Base-by-base conservation (phyloP, 2,797 vertebrate species). In the Poeciliopsis turneri region DNA sequence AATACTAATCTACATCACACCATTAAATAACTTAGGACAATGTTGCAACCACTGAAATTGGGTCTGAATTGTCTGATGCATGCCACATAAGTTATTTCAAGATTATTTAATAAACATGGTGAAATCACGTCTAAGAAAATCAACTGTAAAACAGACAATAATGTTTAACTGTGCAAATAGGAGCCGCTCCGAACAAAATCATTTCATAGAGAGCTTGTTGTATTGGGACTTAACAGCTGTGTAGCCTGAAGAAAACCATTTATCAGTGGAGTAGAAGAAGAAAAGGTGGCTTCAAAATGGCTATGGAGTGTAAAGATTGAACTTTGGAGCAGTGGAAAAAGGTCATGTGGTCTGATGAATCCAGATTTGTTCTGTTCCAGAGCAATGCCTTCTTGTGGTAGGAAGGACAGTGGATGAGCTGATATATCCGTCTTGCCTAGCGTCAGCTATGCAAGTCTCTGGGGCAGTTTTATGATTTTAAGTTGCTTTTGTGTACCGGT, bases 261-360 rank as follows among this genome's bases (percentile, higher is more conserved):
- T 61, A 75, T 75, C 74, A 75, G 55, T 59, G 39, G 43, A 28
- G 43, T 70, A 75, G 51, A 57, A 74, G 57, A 45, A 43, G 74
- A 75, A 75, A 61, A 30, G 41, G 20, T 45, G 57, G 43, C 55
- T 59, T 75, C n/a, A 43, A 75, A 61, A 41, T 46, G 43, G 53
- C n/a, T 61, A 18, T 39, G 51, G 36, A 74, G 68, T 25, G 41
- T 70, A 70, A 70, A 70, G 23, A 70, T 55, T 55, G 72, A 53
- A 61, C 74, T 61, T 59, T 75, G 74, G 41, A 45, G 74, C 28
- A 61, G 57, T 75, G 41, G 55, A 61, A 75, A 59, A 46, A 59
- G 74, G 74, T 61, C 74, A 75, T 75, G 43, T 43, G 55, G 41
- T 61, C 28, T 46, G 68, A 70, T 75, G 74, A 75, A 57, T 61